phyloP scores from a whole-genome alignment of 2,113 vertebrate genomes.

The Gulo gulo region DNA sequence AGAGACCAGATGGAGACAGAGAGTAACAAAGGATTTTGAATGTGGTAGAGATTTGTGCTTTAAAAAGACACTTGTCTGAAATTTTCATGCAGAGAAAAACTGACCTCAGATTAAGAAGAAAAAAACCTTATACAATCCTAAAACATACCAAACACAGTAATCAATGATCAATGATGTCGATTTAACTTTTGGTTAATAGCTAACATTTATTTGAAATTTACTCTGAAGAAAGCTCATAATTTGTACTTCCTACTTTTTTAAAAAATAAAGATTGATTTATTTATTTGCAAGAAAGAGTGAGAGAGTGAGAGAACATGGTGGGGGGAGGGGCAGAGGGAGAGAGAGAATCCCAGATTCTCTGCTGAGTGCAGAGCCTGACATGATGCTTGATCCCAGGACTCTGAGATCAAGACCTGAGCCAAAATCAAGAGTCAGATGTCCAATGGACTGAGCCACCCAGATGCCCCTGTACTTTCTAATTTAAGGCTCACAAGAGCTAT shows the following conservation, averaged over 20 bases:
- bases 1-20: neutral
- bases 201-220: conserved; percentile 28
- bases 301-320: neutral
- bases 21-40: neutral
- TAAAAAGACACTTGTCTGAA: neutral
- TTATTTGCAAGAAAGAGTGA: neutral
- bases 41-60: neutral
- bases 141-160: neutral
- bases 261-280: neutral
- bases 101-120: neutral
- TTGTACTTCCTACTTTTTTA: neutral
- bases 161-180: neutral
- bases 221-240: neutral
- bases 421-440: neutral
- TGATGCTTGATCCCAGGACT: neutral
- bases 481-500: neutral
- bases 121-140: neutral
- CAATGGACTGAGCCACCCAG: neutral
- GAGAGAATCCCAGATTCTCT: neutral
- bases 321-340: neutral
- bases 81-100: neutral
- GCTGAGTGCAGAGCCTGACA: neutral
- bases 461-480: neutral
- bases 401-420: neutral
- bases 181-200: conserved; percentile 5